phyloP scores from a whole-genome alignment of 2,888 invertebrate species.

The Uropetala carovei region DNA sequence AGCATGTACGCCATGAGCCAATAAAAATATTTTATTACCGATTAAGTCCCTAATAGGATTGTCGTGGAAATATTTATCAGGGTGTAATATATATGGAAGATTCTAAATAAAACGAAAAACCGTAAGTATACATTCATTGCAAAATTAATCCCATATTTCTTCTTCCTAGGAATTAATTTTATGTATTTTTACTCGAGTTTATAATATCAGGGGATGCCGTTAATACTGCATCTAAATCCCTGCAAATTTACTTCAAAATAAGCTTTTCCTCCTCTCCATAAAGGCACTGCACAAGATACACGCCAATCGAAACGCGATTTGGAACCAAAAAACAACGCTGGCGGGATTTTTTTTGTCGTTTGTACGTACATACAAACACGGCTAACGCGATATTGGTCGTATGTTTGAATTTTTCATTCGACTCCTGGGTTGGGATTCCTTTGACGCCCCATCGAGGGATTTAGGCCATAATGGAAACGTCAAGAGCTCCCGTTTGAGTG shows the following conservation, averaged over 20 bases:
- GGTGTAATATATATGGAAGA: too few species aligned
- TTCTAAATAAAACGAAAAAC: too few species aligned
- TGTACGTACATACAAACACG: background rate
- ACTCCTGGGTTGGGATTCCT: conserved; percentile 29
- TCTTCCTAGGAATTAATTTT: too few species aligned
- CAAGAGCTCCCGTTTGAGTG: conserved; percentile 34
- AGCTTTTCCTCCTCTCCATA: background rate
- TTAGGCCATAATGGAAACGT: conserved; percentile 57
- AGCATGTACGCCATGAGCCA: too few species aligned
- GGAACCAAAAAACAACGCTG: background rate
- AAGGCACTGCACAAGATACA: background rate
- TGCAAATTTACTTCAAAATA: background rate
- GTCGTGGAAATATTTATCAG: too few species aligned
- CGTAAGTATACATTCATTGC: too few species aligned
- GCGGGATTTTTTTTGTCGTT: background rate
- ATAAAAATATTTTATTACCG: too few species aligned
- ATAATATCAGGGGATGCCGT: too few species aligned
- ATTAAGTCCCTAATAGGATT: too few species aligned
- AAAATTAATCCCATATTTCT: too few species aligned
- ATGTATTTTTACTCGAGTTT: too few species aligned
- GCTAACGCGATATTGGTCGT: conserved; percentile 34
- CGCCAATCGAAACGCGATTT: background rate
- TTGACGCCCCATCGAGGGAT: conserved; percentile 14
- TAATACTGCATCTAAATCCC: background rate
- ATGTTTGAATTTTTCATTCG: conserved; percentile 57